Percentiles rank a stretch among this genome's conserved stretches.
Evolutionary conservation across 2,888 invertebrate genomes (phyloP).

Genomic region (Dolichopus griseipennis): DNA sequence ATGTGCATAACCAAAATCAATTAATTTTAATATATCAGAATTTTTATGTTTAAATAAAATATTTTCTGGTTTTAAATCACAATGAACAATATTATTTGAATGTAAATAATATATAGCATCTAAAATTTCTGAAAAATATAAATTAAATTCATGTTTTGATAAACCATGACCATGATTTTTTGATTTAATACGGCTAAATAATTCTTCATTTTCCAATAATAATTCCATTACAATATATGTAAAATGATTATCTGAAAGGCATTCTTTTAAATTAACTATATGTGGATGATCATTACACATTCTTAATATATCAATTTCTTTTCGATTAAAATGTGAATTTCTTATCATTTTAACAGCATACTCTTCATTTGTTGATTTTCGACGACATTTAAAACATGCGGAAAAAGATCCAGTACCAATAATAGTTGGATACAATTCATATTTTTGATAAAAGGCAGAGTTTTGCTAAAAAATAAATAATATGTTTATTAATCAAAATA

Average conservation of each 20-base stretch:
- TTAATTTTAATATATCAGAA: conserved; percentile 60
- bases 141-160: conserved; percentile 57
- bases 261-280: conserved; percentile 74
- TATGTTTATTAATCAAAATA: conserved; percentile 9
- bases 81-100: conserved; percentile 72
- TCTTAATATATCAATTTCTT: conserved; percentile 68
- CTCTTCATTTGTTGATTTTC: conserved; percentile 61
- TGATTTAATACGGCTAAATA: conserved; percentile 57
- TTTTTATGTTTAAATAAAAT: conserved; percentile 46
- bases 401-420: conserved; percentile 87
- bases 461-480: conserved; percentile 46
- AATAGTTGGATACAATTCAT: conserved; percentile 59
- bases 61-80: conserved; percentile 90
- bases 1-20: conserved; percentile 90
- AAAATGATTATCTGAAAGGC: conserved; percentile 75
- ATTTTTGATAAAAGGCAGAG: conserved; percentile 78
- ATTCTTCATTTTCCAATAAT: conserved; percentile 67
- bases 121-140: conserved; percentile 53
- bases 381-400: conserved; percentile 71
- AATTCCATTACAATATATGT: conserved; percentile 87
- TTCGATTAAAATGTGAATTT: conserved; percentile 30
- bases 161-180: conserved; percentile 44
- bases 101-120: conserved; percentile 82
- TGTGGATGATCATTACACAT: conserved; percentile 83
- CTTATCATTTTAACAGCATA: conserved; percentile 74